Conservation (phyloP, 2,888 invertebrate species). For the Pyrgus malvae region DNA sequence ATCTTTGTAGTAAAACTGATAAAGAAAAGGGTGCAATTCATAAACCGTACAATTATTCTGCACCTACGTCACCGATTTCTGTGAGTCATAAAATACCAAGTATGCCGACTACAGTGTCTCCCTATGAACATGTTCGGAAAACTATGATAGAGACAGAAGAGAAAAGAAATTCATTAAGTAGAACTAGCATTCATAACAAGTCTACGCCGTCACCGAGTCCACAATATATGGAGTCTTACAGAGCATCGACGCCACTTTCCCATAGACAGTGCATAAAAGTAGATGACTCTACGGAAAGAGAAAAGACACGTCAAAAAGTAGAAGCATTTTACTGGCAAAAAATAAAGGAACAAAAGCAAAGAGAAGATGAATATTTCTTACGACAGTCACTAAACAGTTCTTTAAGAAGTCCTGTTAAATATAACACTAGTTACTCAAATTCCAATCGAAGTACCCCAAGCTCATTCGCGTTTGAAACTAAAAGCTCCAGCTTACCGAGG, state of each 20-base stretch:
- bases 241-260: slow-evolving; percentile 2
- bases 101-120: slow-evolving; percentile 70
- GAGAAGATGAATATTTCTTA: slow-evolving; percentile 80
- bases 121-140: slow-evolving; percentile 67
- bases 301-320: slow-evolving; percentile 80
- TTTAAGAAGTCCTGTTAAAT: slow-evolving; percentile 39
- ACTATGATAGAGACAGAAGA: slow-evolving; percentile 67
- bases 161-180: slow-evolving; percentile 59
- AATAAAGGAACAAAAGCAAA: slow-evolving; percentile 83
- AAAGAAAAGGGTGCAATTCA: slow-evolving; percentile 29
- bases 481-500: slow-evolving; percentile 60
- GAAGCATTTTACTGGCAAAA: slow-evolving; percentile 88
- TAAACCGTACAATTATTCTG: slow-evolving; percentile 71
- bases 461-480: slow-evolving; percentile 47
- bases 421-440: slow-evolving; percentile 39
- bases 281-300: slow-evolving; percentile 60
- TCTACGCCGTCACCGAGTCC: slow-evolving; percentile 45
- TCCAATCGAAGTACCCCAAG: slow-evolving; percentile 53
- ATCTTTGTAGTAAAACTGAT: slow-evolving; percentile 9
- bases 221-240: slow-evolving; percentile 17
- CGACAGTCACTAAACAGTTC: slow-evolving; percentile 51
- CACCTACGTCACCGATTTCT: slow-evolving; percentile 69
- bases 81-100: slow-evolving; percentile 61
- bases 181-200: slow-evolving; percentile 47
- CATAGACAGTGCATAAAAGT: slow-evolving; percentile 33